Conservation (phyloP, 2,113 vertebrate species). For the Pelusios castaneus region DNA sequence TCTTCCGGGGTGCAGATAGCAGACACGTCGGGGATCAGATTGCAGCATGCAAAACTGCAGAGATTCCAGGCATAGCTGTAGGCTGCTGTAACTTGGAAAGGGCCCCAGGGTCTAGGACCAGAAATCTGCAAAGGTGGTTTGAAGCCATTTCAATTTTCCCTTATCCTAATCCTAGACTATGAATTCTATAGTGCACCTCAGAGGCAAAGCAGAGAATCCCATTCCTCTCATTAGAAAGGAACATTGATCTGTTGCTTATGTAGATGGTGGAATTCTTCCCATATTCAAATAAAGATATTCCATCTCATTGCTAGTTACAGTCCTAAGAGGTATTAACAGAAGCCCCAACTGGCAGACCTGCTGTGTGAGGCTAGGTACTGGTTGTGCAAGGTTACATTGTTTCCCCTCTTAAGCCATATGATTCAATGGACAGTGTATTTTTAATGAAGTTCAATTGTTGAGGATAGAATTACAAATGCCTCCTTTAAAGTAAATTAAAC, state of each 20-base stretch:
- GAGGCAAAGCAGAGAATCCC: neutral
- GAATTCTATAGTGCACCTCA: neutral
- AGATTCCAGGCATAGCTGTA: neutral
- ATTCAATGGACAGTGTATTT: neutral
- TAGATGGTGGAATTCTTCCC: neutral
- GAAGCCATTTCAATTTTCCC: neutral
- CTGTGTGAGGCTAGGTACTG: neutral
- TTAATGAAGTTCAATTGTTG: neutral
- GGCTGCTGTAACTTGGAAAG: neutral
- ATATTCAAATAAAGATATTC: neutral
- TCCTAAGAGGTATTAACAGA: neutral
- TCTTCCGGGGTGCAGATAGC: neutral
- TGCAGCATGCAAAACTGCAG: rapidly evolving
- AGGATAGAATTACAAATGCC: constrained; percentile 4
- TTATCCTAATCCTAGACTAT: too few species aligned
- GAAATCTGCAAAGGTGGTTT: neutral
- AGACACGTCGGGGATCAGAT: neutral
- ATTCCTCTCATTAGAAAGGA: rapidly evolving
- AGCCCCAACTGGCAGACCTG: neutral
- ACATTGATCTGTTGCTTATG: neutral
- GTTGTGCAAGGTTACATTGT: neutral
- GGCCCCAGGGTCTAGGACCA: neutral
- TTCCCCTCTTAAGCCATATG: neutral
- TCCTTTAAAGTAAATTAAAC: neutral
- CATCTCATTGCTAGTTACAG: neutral